Conservation (phyloP, 1,140 invertebrate genomes). For the Meloidogyne exigua region DNA sequence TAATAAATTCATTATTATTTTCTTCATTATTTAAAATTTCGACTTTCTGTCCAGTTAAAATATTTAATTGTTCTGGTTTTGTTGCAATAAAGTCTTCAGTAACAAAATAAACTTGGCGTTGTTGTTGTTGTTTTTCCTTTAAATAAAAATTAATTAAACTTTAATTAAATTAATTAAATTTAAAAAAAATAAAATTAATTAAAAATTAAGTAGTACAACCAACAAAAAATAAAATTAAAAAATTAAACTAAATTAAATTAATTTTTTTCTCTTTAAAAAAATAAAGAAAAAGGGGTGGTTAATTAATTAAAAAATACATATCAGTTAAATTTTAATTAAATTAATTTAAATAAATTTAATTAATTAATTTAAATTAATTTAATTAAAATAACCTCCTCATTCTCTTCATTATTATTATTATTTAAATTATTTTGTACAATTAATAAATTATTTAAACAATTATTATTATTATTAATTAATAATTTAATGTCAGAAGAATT, state of each 20-base stretch:
- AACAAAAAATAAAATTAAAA: too few relatives aligned
- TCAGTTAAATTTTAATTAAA: neutral
- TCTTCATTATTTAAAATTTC: neutral
- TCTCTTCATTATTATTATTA: neutral
- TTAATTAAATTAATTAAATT: neutral
- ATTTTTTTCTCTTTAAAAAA: too few relatives aligned
- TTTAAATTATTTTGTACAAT: constrained; percentile 19
- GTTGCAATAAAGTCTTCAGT: constrained; percentile 18
- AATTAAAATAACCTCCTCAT: neutral
- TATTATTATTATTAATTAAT: constrained; percentile 4
- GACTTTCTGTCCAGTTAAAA: neutral
- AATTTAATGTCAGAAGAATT: too few relatives aligned
- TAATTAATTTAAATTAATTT: too few relatives aligned
- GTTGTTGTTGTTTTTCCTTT: constrained; percentile 1
- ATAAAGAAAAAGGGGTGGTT: too few relatives aligned
- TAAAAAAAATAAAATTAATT: too few relatives aligned
- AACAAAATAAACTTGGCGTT: neutral
- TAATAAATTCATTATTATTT: constrained; percentile 7
- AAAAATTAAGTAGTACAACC: too few relatives aligned
- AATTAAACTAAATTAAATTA: too few relatives aligned
- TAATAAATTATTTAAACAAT: neutral
- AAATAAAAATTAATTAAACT: neutral
- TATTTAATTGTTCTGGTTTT: constrained; percentile 10
- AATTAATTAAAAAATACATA: too few relatives aligned
- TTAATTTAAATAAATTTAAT: too few relatives aligned